phyloP scores from a whole-genome alignment of 2,113 vertebrate genomes.

The Tachysurus vachellii region DNA sequence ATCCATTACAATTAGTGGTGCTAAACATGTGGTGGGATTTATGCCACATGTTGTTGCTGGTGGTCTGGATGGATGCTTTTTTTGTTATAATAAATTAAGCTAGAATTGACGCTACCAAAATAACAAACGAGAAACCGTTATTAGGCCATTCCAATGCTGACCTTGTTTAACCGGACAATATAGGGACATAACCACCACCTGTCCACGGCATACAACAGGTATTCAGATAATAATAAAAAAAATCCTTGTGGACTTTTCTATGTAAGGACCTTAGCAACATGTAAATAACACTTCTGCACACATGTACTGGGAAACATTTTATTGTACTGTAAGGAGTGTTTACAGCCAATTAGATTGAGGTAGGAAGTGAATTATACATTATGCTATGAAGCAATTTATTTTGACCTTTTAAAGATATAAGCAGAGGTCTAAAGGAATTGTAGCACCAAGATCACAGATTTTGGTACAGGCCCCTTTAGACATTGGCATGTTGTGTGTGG shows the following conservation, averaged over 20 bases:
- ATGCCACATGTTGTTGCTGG: background rate
- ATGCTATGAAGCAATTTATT: constrained; percentile 16
- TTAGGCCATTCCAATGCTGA: background rate
- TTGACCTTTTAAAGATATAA: constrained; percentile 4
- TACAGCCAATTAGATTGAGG: background rate
- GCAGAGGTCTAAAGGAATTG: background rate
- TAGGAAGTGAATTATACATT: background rate
- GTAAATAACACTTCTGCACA: constrained; percentile 6
- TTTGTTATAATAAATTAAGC: background rate
- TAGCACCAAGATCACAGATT: background rate
- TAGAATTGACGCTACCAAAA: background rate
- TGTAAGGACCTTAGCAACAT: constrained; percentile 1
- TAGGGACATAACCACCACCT: background rate
- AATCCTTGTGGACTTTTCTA: background rate
- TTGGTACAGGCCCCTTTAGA: background rate
- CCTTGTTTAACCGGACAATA: background rate
- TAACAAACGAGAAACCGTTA: background rate
- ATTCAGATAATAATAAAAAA: background rate
- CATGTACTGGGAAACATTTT: background rate
- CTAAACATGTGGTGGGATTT: background rate
- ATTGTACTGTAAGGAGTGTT: constrained; percentile 9
- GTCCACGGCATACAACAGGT: background rate
- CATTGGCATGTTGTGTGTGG: background rate
- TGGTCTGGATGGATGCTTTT: background rate
- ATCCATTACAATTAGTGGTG: background rate